Evolutionary conservation across 2,888 invertebrate species (phyloP).

Genomic region (Oscheius sp.): DNA sequence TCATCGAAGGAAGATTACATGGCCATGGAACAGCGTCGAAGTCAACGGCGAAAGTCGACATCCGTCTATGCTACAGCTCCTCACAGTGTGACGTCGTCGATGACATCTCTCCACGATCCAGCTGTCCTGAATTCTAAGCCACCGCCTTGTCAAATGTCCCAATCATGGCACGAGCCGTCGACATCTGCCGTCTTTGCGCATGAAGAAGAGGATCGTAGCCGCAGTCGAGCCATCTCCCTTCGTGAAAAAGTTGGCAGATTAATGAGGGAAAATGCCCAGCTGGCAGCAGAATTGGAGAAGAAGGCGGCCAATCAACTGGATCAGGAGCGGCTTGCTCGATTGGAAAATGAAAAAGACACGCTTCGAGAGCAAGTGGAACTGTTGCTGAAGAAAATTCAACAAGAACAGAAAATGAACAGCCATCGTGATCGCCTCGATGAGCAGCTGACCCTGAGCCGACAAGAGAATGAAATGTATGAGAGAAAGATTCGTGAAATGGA

Average conservation of each 20-base stretch:
- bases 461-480: slow-evolving; percentile 70
- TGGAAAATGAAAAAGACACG: slow-evolving; percentile 37
- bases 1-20: slow-evolving; percentile 37
- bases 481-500: slow-evolving; percentile 69
- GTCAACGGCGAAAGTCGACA: slow-evolving; percentile 26
- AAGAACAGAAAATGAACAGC: slow-evolving; percentile 16
- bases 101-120: slow-evolving; percentile 32
- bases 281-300: slow-evolving; percentile 41
- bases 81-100: slow-evolving; percentile 37
- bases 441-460: slow-evolving; percentile 56
- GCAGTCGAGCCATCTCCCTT: slow-evolving; percentile 45
- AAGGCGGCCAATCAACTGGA: slow-evolving; percentile 6
- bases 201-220: slow-evolving; percentile 40
- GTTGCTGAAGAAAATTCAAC: slow-evolving; percentile 33
- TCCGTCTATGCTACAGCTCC: slow-evolving; percentile 37
- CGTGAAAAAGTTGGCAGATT: slow-evolving; percentile 54
- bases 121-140: slow-evolving; percentile 16
- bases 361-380: slow-evolving; percentile 34
- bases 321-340: slow-evolving; percentile 27
- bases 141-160: slow-evolving; percentile 47
- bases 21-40: slow-evolving; percentile 32
- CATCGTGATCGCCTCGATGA: slow-evolving; percentile 40
- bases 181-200: not conserved
- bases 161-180: slow-evolving; percentile 55
- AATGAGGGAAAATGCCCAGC: slow-evolving; percentile 47